A percentile compares a stretch with the other conserved stretches of the same genome.
These are phyloP conservation scores for Drosophila longiperda DNA, from an alignment of 2,888 invertebrate genomes.

Conservation along the genomic window DNA sequence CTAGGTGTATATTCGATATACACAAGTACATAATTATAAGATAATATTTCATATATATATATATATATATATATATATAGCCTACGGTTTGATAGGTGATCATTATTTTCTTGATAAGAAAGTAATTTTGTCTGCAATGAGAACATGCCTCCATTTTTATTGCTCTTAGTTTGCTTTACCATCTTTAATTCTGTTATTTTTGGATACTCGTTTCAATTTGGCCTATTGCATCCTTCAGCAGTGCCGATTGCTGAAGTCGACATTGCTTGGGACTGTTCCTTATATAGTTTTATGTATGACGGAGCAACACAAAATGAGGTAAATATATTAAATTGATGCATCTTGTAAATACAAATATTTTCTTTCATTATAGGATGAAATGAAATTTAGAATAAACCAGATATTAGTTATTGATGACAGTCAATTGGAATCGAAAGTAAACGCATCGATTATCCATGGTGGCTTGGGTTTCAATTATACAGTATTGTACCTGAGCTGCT, in stretches of 20 bases:
- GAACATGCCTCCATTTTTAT: background rate
- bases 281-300: background rate
- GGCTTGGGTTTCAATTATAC: background rate
- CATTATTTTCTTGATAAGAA: background rate
- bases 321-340: background rate
- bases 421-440: background rate
- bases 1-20: too few species aligned
- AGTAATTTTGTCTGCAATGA: background rate
- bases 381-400: background rate
- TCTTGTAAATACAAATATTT: background rate
- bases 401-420: slow-evolving; percentile 1
- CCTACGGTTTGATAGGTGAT: background rate
- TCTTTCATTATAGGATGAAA: background rate
- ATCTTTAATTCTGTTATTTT: background rate
- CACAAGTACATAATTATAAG: background rate
- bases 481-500: background rate
- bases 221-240: background rate
- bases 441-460: background rate
- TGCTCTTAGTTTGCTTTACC: background rate
- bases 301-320: background rate
- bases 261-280: background rate
- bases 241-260: background rate
- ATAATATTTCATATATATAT: background rate
- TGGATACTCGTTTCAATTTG: slow-evolving; percentile 2
- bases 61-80: background rate